phyloP scores from a whole-genome alignment of 2,113 vertebrate genomes.

The Phalacrocorax aristotelis region DNA sequence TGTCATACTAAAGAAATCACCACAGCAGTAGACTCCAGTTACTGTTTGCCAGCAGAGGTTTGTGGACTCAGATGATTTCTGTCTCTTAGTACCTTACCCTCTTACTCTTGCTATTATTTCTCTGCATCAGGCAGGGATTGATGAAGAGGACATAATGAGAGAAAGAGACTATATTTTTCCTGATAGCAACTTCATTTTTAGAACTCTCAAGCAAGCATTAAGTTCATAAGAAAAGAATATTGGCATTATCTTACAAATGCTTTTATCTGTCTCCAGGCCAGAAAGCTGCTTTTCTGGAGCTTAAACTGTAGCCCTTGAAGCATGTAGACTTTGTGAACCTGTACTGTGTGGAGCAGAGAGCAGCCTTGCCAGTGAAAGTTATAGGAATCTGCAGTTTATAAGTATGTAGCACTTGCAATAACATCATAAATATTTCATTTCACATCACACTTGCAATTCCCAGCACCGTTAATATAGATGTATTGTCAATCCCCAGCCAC shows the following conservation, averaged over 20 bases:
- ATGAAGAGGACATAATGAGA: neutral
- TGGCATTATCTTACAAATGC: neutral
- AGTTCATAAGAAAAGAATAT: neutral
- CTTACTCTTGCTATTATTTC: neutral
- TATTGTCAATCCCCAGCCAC: conserved; percentile 42
- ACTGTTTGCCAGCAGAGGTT: neutral
- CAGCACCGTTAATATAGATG: conserved; percentile 37
- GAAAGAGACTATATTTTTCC: neutral
- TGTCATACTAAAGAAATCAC: neutral
- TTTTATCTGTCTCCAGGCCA: neutral
- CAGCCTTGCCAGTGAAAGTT: conserved; percentile 24
- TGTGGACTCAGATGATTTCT: neutral
- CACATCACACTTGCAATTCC: conserved; percentile 41
- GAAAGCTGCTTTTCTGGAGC: neutral
- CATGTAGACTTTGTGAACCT: neutral
- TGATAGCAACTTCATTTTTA: neutral
- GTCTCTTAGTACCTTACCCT: neutral
- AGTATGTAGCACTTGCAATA: conserved; percentile 30
- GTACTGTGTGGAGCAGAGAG: neutral
- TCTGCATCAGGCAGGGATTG: neutral
- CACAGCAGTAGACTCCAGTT: neutral
- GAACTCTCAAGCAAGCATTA: neutral
- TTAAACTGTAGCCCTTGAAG: neutral
- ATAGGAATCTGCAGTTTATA: conserved; percentile 47
- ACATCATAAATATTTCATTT: conserved; percentile 64